Conservation (phyloP, 2,797 vertebrate species). For the Champsocephalus esox region DNA sequence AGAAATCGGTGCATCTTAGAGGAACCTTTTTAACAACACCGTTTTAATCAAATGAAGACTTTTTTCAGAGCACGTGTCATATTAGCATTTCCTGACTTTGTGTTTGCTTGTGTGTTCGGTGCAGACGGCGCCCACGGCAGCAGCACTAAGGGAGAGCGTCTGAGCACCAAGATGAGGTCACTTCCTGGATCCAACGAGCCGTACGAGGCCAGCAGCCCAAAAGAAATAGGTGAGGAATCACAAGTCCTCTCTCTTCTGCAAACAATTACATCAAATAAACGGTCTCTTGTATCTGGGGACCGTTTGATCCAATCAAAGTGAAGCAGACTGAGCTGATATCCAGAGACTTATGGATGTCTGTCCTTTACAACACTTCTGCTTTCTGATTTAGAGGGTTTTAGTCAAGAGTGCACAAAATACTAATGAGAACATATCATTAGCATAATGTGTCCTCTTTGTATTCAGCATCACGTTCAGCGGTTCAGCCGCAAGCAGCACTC, state of each 20-base stretch:
- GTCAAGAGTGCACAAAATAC: too few species aligned
- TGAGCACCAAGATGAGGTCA: conserved; percentile 89
- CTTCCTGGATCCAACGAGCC: conserved; percentile 91
- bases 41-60: background rate
- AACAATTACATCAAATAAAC: background rate
- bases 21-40: background rate
- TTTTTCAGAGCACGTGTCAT: background rate
- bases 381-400: background rate
- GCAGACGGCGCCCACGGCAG: conserved; percentile 90
- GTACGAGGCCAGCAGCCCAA: conserved; percentile 90
- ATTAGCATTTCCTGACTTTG: background rate
- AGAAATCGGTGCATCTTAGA: background rate
- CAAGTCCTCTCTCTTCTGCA: background rate
- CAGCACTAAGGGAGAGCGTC: conserved; percentile 89
- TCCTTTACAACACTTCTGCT: background rate
- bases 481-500: background rate
- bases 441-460: background rate
- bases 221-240: conserved; percentile 90
- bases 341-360: background rate
- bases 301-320: too few species aligned
- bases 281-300: too few species aligned
- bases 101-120: conserved; percentile 22
- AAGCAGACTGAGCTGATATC: background rate
- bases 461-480: background rate
- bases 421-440: too few species aligned